Evolutionary conservation across 2,113 vertebrate genomes (phyloP), one percentile per base, ranked within the genome.

Genomic region (Spea multiplicata): DNA sequence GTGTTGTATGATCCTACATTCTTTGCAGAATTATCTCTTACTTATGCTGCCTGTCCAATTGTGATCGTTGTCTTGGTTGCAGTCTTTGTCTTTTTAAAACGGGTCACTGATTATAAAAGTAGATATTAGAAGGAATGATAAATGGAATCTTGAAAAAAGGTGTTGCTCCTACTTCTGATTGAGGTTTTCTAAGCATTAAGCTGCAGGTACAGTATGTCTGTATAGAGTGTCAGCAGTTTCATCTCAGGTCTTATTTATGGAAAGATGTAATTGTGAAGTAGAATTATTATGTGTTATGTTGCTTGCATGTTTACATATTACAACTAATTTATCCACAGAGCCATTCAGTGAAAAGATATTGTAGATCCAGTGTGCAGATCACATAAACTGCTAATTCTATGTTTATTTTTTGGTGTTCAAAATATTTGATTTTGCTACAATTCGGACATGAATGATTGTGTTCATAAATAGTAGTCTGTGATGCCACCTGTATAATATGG

Each of bases 1-100:
- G 17, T 6, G 16, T 78, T 85, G 80, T 73, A 82, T 73, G 83
- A 78, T 70, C 4, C 17, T 50, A 30, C 16, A 12, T 5, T 47
- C 47, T 71, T 46, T 17, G 12, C 69, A 8, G 14, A 5, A 12
- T 8, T 13, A 59, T 71, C 16, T 50, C 53, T 8, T 67, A 30
- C 62, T 65, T 65, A 8, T 7, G 45, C 47, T 52, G n/a, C 46
- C 45, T 69, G 4, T 7, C 55, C 17, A 30, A 57, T 2, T 67
- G 4, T 50, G 55, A 8, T 59, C 14, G 12, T 14, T 66, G 47
- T 78, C 13, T 66, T 65, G 8, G 47, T 64, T 75, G 59, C 47
- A n/a, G 8, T 73, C 49, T 50, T 16, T 61, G 47, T 8, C 30
- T 80, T 44, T 55, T 17, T 74, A 10, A 80, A 68, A 74, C 72